A percentile compares a stretch with the other conserved stretches of the same genome.
Evolutionary conservation across 2,113 vertebrate genomes (phyloP).

Genomic region (Myotis brandtii): DNA sequence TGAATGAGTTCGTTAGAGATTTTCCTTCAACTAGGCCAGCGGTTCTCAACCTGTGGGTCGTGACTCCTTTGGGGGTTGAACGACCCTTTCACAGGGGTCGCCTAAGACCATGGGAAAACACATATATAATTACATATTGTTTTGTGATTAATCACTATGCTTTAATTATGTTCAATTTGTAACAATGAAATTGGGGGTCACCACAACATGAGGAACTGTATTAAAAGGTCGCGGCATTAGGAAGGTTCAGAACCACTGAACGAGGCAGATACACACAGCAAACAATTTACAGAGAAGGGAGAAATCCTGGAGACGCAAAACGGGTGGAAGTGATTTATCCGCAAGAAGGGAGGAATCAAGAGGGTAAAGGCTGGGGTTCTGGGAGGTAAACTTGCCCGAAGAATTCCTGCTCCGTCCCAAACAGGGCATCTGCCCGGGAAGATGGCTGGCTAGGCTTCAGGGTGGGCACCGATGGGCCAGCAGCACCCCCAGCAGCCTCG

Average conservation of each 20-base stretch:
- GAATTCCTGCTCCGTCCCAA: background rate
- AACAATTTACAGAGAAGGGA: background rate
- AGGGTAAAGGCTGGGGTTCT: background rate
- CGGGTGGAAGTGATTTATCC: background rate
- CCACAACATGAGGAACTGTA: no score
- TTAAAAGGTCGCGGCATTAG: no score
- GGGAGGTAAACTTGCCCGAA: background rate
- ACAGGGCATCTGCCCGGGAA: background rate
- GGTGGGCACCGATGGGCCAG: background rate
- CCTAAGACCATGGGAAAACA: no score
- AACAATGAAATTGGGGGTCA: no score
- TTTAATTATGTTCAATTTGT: no score
- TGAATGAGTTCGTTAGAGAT: background rate
- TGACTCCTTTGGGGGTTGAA: no score
- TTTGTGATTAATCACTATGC: no score
- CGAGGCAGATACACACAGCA: background rate
- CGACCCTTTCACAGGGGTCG: no score
- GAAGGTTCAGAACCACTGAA: no score
- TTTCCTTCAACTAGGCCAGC: background rate
- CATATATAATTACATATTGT: no score
- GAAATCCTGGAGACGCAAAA: background rate
- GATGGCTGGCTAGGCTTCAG: background rate
- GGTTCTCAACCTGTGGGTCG: no score
- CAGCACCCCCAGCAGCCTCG: rapidly evolving
- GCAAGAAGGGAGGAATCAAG: background rate